Conservation (phyloP, 2,888 invertebrate genomes). For the Chouioia cunea region DNA sequence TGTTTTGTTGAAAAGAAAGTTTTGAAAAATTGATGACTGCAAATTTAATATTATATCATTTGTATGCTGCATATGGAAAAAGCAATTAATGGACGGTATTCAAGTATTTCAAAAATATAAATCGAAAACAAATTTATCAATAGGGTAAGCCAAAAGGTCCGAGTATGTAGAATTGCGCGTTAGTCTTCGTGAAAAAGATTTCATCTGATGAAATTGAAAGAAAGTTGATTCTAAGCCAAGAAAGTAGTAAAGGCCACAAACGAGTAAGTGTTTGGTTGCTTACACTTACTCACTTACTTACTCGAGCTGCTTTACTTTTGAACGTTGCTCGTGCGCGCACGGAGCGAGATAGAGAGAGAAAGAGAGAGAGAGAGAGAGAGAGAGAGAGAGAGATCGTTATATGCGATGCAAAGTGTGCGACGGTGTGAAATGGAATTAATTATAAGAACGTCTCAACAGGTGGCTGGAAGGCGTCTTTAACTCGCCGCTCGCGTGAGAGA, state of each 20-base stretch:
- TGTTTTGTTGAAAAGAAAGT: not conserved
- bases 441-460: conserved; percentile 67
- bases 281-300: conserved; percentile 13
- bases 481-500: conserved; percentile 43
- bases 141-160: conserved; percentile 6
- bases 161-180: not conserved
- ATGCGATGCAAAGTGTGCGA: conserved; percentile 48
- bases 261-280: conserved; percentile 18
- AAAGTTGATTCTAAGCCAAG: not conserved
- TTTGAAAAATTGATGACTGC: too few relatives aligned
- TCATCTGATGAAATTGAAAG: too few relatives aligned
- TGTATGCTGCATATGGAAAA: not conserved
- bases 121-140: not conserved
- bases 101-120: not conserved
- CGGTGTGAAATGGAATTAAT: conserved; percentile 68
- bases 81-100: too few relatives aligned
- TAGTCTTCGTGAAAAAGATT: too few relatives aligned
- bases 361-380: not conserved
- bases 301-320: conserved; percentile 38
- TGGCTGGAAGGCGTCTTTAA: conserved; percentile 66
- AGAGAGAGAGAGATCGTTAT: conserved; percentile 22
- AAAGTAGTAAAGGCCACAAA: conserved; percentile 4
- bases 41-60: too few relatives aligned
- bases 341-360: conserved; percentile 3
- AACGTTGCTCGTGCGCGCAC: conserved; percentile 2